phyloP scores from a whole-genome alignment of 1,140 invertebrate genomes.

The Zaprionus gabonicus region DNA sequence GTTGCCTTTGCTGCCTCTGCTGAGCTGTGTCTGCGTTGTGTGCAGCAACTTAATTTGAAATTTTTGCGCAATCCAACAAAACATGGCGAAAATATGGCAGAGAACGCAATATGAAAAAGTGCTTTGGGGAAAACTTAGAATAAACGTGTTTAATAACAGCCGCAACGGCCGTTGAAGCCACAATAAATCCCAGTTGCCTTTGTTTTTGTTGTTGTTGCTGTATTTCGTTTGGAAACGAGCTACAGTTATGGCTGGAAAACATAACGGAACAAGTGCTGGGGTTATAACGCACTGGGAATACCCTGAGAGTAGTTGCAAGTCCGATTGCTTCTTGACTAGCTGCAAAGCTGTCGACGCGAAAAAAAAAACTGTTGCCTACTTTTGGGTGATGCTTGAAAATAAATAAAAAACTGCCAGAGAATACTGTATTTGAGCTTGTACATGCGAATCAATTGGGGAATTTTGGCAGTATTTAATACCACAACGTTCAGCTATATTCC shows the following conservation, averaged over 20 bases:
- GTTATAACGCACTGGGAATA: slow-evolving; percentile 1
- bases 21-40: slow-evolving; percentile 24
- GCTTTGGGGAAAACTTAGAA: slow-evolving; percentile 79
- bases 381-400: neutral
- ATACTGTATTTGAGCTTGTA: neutral
- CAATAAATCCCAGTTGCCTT: slow-evolving; percentile 49
- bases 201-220: neutral
- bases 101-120: slow-evolving; percentile 79
- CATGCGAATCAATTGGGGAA: neutral
- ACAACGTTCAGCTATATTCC: neutral
- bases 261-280: slow-evolving; percentile 1
- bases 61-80: slow-evolving; percentile 82
- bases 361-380: slow-evolving; percentile 1
- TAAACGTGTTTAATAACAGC: slow-evolving; percentile 80
- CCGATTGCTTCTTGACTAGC: neutral
- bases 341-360: neutral
- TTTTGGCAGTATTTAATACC: neutral
- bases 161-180: slow-evolving; percentile 42
- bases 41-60: slow-evolving; percentile 82
- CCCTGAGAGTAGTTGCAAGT: neutral
- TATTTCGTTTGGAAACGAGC: slow-evolving; percentile 26
- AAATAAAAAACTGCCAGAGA: neutral
- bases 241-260: slow-evolving; percentile 31
- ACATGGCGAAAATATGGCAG: slow-evolving; percentile 76
- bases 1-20: slow-evolving; percentile 11